Percentiles rank a stretch among this genome's conserved stretches.
These are phyloP conservation scores for Netelia melanura DNA, from an alignment of 2,888 invertebrate genomes.

Conservation along the genomic window DNA sequence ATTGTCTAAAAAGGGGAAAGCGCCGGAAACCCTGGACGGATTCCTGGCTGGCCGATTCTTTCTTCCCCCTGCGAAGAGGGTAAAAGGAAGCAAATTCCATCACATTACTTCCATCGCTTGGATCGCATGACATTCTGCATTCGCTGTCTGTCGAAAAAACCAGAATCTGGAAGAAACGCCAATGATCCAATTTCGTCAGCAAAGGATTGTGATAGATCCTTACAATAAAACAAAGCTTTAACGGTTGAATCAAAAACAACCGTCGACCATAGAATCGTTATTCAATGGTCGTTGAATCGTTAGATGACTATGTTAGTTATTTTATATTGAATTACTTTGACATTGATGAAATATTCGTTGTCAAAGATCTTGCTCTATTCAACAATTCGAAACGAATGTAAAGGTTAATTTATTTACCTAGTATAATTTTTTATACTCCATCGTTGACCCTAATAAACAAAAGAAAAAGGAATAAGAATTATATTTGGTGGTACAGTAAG, in stretches of 20 bases:
- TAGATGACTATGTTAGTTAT: constrained; percentile 23
- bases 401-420: constrained; percentile 7
- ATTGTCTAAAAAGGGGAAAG: constrained; percentile 35
- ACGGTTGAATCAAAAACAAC: neutral
- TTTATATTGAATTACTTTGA: constrained; percentile 6
- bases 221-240: constrained; percentile 1
- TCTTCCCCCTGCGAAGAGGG: constrained; percentile 11
- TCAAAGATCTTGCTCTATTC: neutral
- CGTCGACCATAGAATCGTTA: constrained; percentile 18
- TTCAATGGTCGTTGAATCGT: constrained; percentile 17
- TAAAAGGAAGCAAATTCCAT: constrained; percentile 6
- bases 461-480: neutral
- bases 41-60: constrained; percentile 56
- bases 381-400: constrained; percentile 31
- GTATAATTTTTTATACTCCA: constrained; percentile 12
- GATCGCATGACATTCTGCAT: neutral
- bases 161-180: neutral
- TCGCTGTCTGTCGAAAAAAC: neutral
- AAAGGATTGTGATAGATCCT: constrained; percentile 40
- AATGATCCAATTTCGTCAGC: constrained; percentile 25
- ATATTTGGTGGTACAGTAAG: neutral
- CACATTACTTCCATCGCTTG: constrained; percentile 18
- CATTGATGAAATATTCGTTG: neutral
- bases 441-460: constrained; percentile 33
- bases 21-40: constrained; percentile 66